phyloP scores from a whole-genome alignment of 2,888 invertebrate genomes.

The Nomada fucata region DNA sequence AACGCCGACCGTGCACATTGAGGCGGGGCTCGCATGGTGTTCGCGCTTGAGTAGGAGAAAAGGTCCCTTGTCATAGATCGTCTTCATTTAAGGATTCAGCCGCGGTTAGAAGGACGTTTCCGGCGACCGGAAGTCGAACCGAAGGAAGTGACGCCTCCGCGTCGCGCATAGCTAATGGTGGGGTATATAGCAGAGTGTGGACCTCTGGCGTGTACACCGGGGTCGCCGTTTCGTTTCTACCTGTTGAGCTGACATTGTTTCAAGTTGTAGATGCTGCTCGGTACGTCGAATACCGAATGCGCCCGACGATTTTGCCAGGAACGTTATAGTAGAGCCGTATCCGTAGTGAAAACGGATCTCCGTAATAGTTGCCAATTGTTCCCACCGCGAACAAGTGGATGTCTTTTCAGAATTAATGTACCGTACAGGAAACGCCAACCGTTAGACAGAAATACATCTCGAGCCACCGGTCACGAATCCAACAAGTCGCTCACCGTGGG shows the following conservation, averaged over 20 bases:
- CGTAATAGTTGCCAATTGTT: not conserved
- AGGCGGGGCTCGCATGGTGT: conserved; percentile 13
- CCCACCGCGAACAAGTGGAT: not conserved
- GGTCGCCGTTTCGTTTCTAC: conserved; percentile 44
- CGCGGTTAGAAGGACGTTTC: conserved; percentile 81
- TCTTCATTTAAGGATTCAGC: conserved; percentile 80
- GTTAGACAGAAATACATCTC: conserved; percentile 19
- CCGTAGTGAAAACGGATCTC: too few relatives aligned
- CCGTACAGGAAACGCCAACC: not conserved
- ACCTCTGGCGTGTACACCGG: conserved; percentile 39
- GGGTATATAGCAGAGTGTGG: conserved; percentile 39
- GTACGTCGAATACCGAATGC: conserved; percentile 40
- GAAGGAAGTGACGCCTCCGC: conserved; percentile 79
- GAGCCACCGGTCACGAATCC: conserved; percentile 6
- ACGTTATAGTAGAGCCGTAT: not conserved
- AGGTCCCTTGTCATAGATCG: conserved; percentile 59
- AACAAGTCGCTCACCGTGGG: conserved; percentile 41
- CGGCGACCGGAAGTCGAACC: conserved; percentile 79
- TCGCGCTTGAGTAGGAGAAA: conserved; percentile 41
- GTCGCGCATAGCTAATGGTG: conserved; percentile 79
- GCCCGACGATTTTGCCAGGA: not conserved
- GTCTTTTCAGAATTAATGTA: too few relatives aligned
- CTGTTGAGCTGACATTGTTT: conserved; percentile 52
- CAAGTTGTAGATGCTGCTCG: conserved; percentile 38
- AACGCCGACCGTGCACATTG: conserved; percentile 38